These are phyloP conservation scores for Notamacropus eugenii DNA, from an alignment of 2,797 vertebrate species.

Conservation along the genomic window DNA sequence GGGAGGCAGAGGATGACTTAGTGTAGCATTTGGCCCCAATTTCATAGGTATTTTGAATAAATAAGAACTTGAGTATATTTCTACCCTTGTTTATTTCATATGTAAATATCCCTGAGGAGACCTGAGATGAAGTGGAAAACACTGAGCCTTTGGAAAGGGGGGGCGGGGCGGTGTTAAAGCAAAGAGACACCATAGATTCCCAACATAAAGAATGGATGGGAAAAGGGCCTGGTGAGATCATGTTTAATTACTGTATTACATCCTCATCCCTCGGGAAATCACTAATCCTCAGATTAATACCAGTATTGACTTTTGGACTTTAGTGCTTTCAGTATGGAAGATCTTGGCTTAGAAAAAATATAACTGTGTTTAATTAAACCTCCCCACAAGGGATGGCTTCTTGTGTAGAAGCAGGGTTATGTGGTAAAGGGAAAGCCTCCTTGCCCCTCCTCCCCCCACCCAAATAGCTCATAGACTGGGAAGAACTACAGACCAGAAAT, in stretches of 20 bases:
- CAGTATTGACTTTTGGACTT: conserved; percentile 51
- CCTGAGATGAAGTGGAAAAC: conserved; percentile 68
- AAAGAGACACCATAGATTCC: conserved; percentile 54
- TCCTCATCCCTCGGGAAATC: neutral
- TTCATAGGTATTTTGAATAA: conserved; percentile 74
- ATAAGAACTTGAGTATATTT: conserved; percentile 68
- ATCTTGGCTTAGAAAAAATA: conserved; percentile 44
- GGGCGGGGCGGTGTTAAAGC: conserved; percentile 28
- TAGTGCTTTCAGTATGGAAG: conserved; percentile 35
- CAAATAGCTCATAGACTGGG: neutral
- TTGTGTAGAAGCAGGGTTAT: neutral
- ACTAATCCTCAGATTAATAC: conserved; percentile 47
- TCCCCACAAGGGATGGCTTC: neutral
- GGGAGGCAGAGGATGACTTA: conserved; percentile 52
- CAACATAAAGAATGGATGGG: neutral
- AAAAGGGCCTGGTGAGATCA: conserved; percentile 45
- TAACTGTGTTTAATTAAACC: conserved; percentile 44
- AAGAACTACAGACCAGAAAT: neutral
- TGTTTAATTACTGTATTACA: conserved; percentile 46
- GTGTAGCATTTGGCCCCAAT: conserved; percentile 68
- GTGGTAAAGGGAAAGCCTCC: neutral
- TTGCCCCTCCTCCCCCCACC: neutral
- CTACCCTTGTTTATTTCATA: conserved; percentile 61
- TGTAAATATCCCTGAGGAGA: conserved; percentile 70
- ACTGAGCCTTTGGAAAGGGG: neutral